Evolutionary conservation across 2,888 invertebrate genomes (phyloP), one percentile per base, ranked within the genome.

Genomic region (Dynastes maya): DNA sequence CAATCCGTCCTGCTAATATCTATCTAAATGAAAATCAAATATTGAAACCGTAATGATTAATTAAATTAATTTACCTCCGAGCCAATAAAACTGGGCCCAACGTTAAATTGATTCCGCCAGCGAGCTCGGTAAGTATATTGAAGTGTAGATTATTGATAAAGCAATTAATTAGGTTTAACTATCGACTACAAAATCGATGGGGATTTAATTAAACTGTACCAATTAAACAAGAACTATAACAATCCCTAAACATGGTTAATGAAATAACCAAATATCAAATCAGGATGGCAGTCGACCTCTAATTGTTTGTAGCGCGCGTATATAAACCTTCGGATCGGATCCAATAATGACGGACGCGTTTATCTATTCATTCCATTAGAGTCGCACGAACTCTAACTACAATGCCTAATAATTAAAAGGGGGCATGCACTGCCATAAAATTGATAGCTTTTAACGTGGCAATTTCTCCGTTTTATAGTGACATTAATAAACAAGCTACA

Each of bases 241-340:
- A 81, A 82, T 81, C 82, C 82, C 81, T 80, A 82, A 82, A 82
- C 81, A 80, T 80, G 78, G 76, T 79, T 83, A 83, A 83, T 83
- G 81, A 82, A 83, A 82, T 82, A 83, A 83, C 82, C 81, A 83
- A 81, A 83, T 80, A 81, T 82, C 83, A 82, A 83, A 83, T 83
- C 81, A 79, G 81, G 81, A 81, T 80, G 81, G 81, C 81, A 80
- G 79, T 77, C 80, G 76, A 80, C 78, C 80, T 82, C 81, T 82
- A 82, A 82, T 82, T 82, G 80, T 79, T 79, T 81, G 76, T 80
- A 81, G 80, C 79, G 76, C 61, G 76, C 27, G 68, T 29, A 51
- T 68, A 79, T 78, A 78, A 74, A 55, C 79, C 81, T 79, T 74
- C 64, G 13, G 64, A 37, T 37, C 40, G 64, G 22, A 27, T 27